Base-by-base conservation (phyloP, 2,113 vertebrate genomes). In the Gila orcuttii region DNA sequence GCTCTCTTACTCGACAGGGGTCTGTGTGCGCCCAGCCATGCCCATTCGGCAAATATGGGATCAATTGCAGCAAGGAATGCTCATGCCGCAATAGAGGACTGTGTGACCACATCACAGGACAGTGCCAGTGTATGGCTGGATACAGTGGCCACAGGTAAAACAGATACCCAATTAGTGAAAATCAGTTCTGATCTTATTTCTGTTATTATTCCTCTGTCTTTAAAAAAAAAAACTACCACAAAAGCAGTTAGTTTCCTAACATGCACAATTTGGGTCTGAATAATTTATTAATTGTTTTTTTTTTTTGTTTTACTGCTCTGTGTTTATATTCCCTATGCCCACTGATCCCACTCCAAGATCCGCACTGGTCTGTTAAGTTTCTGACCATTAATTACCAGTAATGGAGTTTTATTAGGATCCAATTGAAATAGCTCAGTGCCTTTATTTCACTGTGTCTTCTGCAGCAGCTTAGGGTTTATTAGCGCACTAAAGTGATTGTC, bases 61-160 rank as follows among this genome's bases (percentile, higher is more conserved):
- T 97, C 90, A 98, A 99, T 92, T 99, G 98, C 95, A 98, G 97
- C 93, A 96, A 97, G 90, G 97, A 97, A 87, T 99, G 98, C 68
- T 96, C 97, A 0, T 99, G 98, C 90, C 97, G 98, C 86, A 99
- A 99, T 0, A 96, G 97, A 66, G 98, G 98, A n/a, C 93, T 97
- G 82, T 99, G 98, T 75, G 96, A 99, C 90, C 97, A 97, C 0
- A 93, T 99, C 93, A 97, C 94, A 0, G 98, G 98, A 68, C 96
- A 96, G 87, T 99, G 98, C 93, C 92, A 97, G 86, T 99, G 98
- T 76, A 88, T 96, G 33, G 95, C 97, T 2, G 98, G 98, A 79
- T 99, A 98, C 89, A 95, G 96, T 81, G 98, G 98, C 86, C 96
- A 97, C 93, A 98, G 98, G 98, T 99, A 96, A 39, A 78, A 77